These are phyloP conservation scores for Piprites chloris DNA, from an alignment of 2,113 vertebrate genomes.

Conservation along the genomic window DNA sequence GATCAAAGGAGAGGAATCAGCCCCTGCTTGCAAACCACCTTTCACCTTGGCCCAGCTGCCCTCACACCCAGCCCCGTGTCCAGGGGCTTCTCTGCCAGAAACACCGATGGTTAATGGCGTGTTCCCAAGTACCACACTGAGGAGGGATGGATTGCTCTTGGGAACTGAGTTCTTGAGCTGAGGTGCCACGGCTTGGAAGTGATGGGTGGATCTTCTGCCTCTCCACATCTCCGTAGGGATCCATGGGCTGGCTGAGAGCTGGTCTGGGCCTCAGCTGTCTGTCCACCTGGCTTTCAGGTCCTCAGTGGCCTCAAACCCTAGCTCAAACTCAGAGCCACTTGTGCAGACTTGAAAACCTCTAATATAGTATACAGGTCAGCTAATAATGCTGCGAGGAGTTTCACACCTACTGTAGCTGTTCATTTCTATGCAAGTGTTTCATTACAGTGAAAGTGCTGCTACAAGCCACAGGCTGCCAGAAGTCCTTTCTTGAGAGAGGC, in stretches of 20 bases:
- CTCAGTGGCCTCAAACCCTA: background rate
- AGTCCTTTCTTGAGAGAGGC: background rate
- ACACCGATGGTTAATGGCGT: rapidly evolving
- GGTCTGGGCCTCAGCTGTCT: background rate
- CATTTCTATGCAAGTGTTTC: background rate
- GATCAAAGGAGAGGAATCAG: background rate
- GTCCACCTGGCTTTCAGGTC: background rate
- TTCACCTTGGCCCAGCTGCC: background rate
- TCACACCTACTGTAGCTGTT: background rate
- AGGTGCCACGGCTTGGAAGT: rapidly evolving
- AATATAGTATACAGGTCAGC: background rate
- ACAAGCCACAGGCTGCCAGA: background rate
- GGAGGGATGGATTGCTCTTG: background rate
- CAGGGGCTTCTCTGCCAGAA: background rate
- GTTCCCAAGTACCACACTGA: background rate
- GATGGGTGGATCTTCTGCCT: background rate
- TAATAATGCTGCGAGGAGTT: background rate
- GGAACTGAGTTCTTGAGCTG: background rate
- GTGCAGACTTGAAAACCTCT: background rate
- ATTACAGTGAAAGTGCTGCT: background rate
- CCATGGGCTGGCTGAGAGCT: background rate
- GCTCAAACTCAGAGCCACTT: background rate
- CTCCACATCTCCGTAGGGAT: rapidly evolving
- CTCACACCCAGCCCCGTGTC: rapidly evolving
- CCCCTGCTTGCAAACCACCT: background rate